These are phyloP conservation scores for Apistogramma diplotaenia DNA, from an alignment of 2,113 vertebrate genomes.

Conservation along the genomic window DNA sequence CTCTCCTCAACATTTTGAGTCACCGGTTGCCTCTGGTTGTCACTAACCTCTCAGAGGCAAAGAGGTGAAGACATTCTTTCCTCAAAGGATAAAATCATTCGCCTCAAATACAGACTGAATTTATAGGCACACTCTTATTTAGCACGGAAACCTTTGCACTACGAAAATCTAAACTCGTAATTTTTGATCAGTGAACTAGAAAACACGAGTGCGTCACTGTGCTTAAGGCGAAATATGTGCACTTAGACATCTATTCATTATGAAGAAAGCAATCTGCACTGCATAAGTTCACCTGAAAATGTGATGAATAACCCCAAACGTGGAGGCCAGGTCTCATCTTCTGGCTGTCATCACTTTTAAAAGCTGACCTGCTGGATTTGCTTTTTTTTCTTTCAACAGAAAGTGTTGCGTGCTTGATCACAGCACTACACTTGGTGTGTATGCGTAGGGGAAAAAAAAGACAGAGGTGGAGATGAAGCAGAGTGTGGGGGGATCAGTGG, in stretches of 20 bases:
- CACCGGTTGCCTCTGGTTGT: background rate
- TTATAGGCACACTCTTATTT: background rate
- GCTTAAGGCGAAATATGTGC: background rate
- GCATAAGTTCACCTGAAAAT: background rate
- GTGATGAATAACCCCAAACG: background rate
- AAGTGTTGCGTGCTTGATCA: background rate
- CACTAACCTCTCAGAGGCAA: background rate
- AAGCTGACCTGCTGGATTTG: background rate
- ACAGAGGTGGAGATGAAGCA: background rate
- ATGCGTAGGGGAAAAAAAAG: background rate
- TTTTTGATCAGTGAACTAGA: background rate
- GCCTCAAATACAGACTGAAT: background rate
- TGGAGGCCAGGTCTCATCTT: background rate
- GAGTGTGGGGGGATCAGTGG: constrained; percentile 1
- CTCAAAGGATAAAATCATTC: background rate
- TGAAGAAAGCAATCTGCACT: background rate
- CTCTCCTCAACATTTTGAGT: background rate
- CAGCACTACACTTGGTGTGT: background rate
- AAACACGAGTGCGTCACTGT: background rate
- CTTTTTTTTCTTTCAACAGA: background rate
- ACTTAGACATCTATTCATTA: background rate
- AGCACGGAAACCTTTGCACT: background rate
- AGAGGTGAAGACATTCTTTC: background rate
- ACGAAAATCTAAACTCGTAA: background rate
- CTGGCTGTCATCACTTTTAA: background rate